Evolutionary conservation across 2,888 invertebrate genomes (phyloP), one percentile per base, ranked within the genome.

Genomic region (Junonia oenone): DNA sequence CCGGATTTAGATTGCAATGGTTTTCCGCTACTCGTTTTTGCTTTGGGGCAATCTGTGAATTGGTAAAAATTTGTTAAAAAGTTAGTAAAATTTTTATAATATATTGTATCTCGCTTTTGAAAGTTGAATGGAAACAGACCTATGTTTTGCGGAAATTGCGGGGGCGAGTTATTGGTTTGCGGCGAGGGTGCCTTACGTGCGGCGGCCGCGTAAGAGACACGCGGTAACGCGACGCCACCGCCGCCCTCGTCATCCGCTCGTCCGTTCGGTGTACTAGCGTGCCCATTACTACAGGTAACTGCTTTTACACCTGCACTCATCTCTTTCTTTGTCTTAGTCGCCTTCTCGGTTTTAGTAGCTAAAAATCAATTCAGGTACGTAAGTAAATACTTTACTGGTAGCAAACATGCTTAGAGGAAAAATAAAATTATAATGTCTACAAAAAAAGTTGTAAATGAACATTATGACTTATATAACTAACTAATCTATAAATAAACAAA

Each of bases 191-290:
- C 84, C 70, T 89, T 89, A 68, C 72, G 69, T 59, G 88, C 86
- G 19, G 86, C 89, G 53, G 89, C 90, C 46, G 89, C 89, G 67
- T 87, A 88, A 13, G 90, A 87, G 45, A 85, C 86, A 63, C 80
- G 81, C 60, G 83, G 82, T 49, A 75, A 55, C 15, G 70, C 64
- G 27, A 67, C 61, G 51, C 64, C 69, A 60, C 78, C 78, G 63
- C 85, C 86, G 60, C 89, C 69, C 67, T 89, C 88, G 68, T 89
- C 90, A 64, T 87, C 89, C 27, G 81, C 86, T 62, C 86, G 82
- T 31, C 89, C 89, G 62, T 90, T 90, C 50, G 83, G 88, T 60
- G 83, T 81, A 64, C 75, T 81, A 62, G 79, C 68, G 70, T 86
- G 86, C 55, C 89, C 90, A 68, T 88, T 90, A 73, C 85, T 87